Percentiles rank a stretch among this genome's conserved stretches.
These are phyloP conservation scores for Atrichornis clamosus DNA, from an alignment of 2,113 vertebrate genomes.

Conservation along the genomic window DNA sequence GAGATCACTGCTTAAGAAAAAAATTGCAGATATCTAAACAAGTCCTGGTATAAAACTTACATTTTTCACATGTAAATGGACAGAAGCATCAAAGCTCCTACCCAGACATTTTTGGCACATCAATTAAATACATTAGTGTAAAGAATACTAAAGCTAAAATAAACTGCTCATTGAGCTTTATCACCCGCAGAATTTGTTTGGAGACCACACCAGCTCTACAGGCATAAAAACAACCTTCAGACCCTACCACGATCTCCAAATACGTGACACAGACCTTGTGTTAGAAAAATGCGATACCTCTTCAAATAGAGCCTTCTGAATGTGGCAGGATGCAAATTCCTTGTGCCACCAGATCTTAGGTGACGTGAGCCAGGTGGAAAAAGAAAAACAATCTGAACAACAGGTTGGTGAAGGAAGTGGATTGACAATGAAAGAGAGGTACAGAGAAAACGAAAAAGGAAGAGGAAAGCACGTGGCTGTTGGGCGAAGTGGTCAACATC, in stretches of 20 bases:
- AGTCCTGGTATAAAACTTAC: not conserved
- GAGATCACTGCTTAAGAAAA: not conserved
- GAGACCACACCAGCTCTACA: not conserved
- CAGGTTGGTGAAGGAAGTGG: not conserved
- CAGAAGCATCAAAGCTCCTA: not conserved
- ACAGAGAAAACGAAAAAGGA: not conserved
- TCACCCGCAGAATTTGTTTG: not conserved
- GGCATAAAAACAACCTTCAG: not conserved
- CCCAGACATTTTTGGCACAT: not conserved
- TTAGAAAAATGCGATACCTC: not conserved
- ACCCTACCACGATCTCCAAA: not conserved
- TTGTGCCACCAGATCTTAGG: too few relatives aligned
- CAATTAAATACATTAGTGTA: not conserved
- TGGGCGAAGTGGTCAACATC: not conserved
- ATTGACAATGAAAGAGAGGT: not conserved
- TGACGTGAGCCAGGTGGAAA: not conserved
- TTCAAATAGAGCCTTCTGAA: not conserved
- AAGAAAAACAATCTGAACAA: not conserved
- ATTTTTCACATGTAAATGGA: not conserved
- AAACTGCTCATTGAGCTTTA: not conserved
- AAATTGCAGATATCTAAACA: not conserved
- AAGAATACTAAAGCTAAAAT: not conserved
- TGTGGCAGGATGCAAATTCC: not conserved
- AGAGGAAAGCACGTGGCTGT: fast-evolving
- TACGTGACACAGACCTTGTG: fast-evolving